Conservation (phyloP, 2,113 vertebrate species). For the Actinemys pallida region DNA sequence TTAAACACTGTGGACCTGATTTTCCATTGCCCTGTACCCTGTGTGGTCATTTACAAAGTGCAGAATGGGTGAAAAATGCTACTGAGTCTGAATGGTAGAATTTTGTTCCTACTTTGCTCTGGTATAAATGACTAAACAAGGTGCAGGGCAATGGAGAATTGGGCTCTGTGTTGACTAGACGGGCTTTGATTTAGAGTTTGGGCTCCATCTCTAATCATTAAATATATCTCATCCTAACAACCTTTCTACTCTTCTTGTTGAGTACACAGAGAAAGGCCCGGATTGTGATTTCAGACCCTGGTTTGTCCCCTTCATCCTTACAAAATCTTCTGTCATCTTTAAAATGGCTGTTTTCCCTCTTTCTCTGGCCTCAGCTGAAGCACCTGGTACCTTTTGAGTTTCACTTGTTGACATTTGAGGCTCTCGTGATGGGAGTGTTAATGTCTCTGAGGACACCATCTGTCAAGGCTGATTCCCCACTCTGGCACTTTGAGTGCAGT, state of each 20-base stretch:
- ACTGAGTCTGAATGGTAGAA: not conserved
- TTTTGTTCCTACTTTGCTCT: not conserved
- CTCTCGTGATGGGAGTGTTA: not conserved
- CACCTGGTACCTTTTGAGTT: not conserved
- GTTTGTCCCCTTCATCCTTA: not conserved
- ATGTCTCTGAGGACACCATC: not conserved
- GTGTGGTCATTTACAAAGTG: not conserved
- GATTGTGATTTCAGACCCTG: accelerated
- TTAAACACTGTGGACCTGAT: not conserved
- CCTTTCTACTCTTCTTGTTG: not conserved
- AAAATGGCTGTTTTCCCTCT: not conserved
- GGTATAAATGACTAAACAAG: not conserved
- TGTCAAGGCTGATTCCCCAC: too few relatives aligned
- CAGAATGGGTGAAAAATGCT: not conserved
- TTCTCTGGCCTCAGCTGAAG: not conserved
- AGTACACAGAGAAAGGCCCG: not conserved
- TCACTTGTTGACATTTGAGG: not conserved
- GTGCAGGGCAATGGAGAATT: not conserved
- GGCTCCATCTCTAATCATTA: not conserved
- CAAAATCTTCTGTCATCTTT: not conserved
- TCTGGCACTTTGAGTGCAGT: too few relatives aligned
- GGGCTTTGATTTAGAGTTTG: not conserved
- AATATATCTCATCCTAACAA: not conserved
- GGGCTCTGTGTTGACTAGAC: not conserved
- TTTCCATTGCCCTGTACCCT: not conserved